These are phyloP conservation scores for Apeira syringaria DNA, from an alignment of 2,888 invertebrate genomes.

Conservation along the genomic window DNA sequence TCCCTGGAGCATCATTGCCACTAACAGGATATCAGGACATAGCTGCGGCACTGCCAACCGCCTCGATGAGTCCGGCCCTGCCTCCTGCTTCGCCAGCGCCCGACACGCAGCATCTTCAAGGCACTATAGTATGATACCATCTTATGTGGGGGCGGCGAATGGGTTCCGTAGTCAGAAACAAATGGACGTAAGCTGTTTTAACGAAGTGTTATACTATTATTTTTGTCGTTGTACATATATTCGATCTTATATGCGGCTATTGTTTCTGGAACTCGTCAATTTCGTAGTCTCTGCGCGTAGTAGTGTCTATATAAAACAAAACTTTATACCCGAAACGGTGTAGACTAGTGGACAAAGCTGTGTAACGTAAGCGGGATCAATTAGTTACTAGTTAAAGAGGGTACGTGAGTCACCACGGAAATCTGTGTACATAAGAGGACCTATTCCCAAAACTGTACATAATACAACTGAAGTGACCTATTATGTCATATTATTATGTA, in stretches of 20 bases:
- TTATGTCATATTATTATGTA: constrained; percentile 2
- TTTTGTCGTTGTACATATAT: too few relatives aligned
- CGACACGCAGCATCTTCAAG: constrained; percentile 91
- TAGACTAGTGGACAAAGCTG: constrained; percentile 61
- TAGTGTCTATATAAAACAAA: constrained; percentile 26
- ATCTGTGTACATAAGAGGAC: constrained; percentile 9
- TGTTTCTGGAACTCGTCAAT: constrained; percentile 45
- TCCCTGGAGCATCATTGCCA: constrained; percentile 57
- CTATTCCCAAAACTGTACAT: constrained; percentile 36
- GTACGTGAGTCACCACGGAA: constrained; percentile 53
- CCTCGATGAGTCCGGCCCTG: constrained; percentile 57
- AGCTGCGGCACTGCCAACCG: constrained; percentile 67
- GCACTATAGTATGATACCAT: constrained; percentile 97
- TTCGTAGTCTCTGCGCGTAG: constrained; percentile 65
- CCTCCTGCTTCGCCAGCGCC: constrained; percentile 62
- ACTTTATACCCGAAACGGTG: constrained; percentile 36
- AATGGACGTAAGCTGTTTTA: constrained; percentile 84
- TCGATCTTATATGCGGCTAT: constrained; percentile 11
- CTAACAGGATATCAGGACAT: constrained; percentile 78
- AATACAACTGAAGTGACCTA: constrained; percentile 18
- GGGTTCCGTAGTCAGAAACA: constrained; percentile 89
- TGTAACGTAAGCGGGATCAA: constrained; percentile 80
- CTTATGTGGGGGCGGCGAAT: constrained; percentile 96
- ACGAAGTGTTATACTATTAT: too few relatives aligned
- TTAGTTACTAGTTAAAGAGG: constrained; percentile 71